phyloP scores from a whole-genome alignment of 2,797 vertebrate species.

The Peromyscus nudipes region DNA sequence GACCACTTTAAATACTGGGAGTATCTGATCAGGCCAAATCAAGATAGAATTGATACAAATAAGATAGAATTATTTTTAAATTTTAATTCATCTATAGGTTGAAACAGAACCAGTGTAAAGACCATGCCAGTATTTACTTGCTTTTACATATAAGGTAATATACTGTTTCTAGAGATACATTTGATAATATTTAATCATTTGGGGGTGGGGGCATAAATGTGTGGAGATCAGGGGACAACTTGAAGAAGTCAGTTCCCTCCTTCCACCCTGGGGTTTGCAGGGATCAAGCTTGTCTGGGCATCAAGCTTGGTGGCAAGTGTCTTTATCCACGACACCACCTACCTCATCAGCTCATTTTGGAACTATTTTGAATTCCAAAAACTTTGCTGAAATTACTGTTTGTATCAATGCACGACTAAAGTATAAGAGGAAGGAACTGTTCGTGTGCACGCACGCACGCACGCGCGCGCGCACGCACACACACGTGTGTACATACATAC shows the following conservation, averaged over 20 bases:
- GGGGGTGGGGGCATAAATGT: background rate
- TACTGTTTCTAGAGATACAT: background rate
- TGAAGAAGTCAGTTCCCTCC: background rate
- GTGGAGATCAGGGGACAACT: background rate
- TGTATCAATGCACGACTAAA: background rate
- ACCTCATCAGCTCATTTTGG: background rate
- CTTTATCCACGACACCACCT: background rate
- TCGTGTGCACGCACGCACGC: background rate
- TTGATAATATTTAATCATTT: background rate
- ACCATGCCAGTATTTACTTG: background rate
- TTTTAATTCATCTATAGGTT: background rate
- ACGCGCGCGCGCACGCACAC: background rate
- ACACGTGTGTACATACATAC: background rate
- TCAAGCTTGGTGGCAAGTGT: background rate
- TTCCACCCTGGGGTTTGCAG: background rate
- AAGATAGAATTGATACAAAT: no score
- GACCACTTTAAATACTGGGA: background rate
- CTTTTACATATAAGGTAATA: background rate
- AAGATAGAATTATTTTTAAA: conserved; percentile 15
- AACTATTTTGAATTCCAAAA: conserved; percentile 37
- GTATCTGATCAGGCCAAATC: background rate
- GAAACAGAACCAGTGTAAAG: conserved; percentile 13
- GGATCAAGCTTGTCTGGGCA: background rate
- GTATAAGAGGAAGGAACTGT: background rate
- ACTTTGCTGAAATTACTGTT: background rate